Base-by-base conservation (phyloP, 2,888 invertebrate species). In the Psococerastis gibbosa region DNA sequence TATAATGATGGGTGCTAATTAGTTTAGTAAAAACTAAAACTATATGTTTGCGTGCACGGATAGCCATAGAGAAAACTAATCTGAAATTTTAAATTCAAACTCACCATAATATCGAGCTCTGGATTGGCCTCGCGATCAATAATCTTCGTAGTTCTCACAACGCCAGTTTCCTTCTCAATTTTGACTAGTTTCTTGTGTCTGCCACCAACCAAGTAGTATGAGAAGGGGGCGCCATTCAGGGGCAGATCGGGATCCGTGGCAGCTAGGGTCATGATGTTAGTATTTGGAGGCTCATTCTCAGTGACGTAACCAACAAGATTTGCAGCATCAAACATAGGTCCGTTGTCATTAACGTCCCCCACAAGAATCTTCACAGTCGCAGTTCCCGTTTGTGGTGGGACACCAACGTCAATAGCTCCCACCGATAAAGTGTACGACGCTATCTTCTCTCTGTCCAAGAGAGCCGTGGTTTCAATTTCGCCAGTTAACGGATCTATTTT, bases 301-400 rank as follows among this genome's bases (percentile, higher is more conserved):
- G 73, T 70, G 1, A 94, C 76, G 49, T 77, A 75, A 0, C 87
- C 91, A 33, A 77, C 61, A 16, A 80, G 70, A 49, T 73, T 73
- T 1, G 70, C 64, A 0, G 76, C 67, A 49, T 80, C 78, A 55
- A 94, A 87, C 27, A 75, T 63, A 0, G 92, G 94, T 0, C 85
- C 87, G 57, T 92, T 92, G 56, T 94, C 92, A 57, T 94, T 94
- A n/a, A 89, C 72, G 59, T 94, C 92, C 6, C 73, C 69, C 1
- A 94, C 58, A 18, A 75, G 70, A 43, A 94, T 78, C 57, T 75
- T 77, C 0, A 94, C 81, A 1, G 75, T 74, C 1, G 88, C 72
- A 0, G 84, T 85, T n/a, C 89, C 92, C 35, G 89, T 91, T 64
- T 89, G 87, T 2, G 89, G 87, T 2, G 91, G 91, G 9, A 71